These are phyloP conservation scores for Smithornis capensis DNA, from an alignment of 2,113 vertebrate species.

Conservation along the genomic window DNA sequence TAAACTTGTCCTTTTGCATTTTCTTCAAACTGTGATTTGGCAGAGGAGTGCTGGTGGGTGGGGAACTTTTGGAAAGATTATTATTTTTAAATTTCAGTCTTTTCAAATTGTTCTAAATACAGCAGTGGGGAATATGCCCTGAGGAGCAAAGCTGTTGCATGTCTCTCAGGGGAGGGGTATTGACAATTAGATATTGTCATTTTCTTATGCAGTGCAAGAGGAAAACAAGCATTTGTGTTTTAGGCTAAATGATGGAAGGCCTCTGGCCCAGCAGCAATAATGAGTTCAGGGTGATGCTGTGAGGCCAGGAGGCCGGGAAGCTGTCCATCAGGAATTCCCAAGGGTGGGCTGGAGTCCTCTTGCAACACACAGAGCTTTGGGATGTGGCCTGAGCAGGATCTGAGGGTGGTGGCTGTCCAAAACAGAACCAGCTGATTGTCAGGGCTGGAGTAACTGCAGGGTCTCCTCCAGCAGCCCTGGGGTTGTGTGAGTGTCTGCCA, in stretches of 20 bases:
- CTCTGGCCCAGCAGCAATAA: slow-evolving; percentile 8
- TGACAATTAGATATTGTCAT: slow-evolving; percentile 57
- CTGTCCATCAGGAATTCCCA: slow-evolving; percentile 6
- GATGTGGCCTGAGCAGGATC: neutral
- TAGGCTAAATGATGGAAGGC: slow-evolving; percentile 7
- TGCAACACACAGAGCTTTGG: slow-evolving; percentile 42
- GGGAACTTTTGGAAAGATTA: slow-evolving; percentile 27
- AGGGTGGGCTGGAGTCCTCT: slow-evolving; percentile 7
- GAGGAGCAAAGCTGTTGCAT: slow-evolving; percentile 28
- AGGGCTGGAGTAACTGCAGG: neutral
- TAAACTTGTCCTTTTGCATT: slow-evolving; percentile 10
- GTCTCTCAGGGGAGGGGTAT: slow-evolving; percentile 45
- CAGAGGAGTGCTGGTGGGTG: slow-evolving; percentile 15
- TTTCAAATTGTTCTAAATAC: slow-evolving; percentile 59
- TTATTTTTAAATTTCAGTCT: slow-evolving; percentile 12
- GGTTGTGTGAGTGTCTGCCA: neutral
- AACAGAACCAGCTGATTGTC: slow-evolving; percentile 6
- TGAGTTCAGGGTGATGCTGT: slow-evolving; percentile 6
- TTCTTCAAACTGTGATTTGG: slow-evolving; percentile 38
- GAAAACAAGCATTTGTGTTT: neutral
- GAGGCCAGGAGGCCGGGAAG: neutral
- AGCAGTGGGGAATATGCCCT: slow-evolving; percentile 43
- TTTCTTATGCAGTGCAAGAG: neutral
- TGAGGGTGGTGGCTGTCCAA: neutral
- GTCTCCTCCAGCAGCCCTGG: neutral